phyloP scores from a whole-genome alignment of 2,113 vertebrate species.

The Pygathrix nemaeus region DNA sequence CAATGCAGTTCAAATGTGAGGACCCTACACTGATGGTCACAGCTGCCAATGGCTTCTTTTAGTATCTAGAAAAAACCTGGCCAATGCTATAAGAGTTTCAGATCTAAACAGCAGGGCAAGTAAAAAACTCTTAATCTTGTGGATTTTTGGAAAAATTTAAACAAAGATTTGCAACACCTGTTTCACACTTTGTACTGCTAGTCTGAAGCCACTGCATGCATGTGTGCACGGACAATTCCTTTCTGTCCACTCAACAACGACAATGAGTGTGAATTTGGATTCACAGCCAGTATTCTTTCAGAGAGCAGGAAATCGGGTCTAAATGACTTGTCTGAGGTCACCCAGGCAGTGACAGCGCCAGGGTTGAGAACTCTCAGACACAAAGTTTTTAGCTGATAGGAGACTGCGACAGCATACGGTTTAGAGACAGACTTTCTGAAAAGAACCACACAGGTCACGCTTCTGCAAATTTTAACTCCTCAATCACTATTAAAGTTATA shows the following conservation, averaged over 20 bases:
- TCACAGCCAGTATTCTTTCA: neutral
- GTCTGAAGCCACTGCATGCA: neutral
- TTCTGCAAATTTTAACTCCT: neutral
- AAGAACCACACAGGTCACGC: neutral
- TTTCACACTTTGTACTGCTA: neutral
- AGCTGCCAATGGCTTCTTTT: conserved; percentile 63
- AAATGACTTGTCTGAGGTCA: conserved; percentile 49
- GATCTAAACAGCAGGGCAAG: conserved; percentile 25
- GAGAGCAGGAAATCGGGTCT: neutral
- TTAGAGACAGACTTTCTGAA: neutral
- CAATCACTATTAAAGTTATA: neutral
- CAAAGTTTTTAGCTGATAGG: neutral
- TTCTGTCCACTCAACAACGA: neutral
- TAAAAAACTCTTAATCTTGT: neutral
- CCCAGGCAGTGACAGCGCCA: neutral
- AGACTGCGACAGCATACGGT: neutral
- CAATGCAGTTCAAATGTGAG: conserved; percentile 65
- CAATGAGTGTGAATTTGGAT: neutral
- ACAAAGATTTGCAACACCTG: neutral
- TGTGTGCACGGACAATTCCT: neutral
- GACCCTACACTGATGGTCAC: conserved; percentile 43
- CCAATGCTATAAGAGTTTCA: conserved; percentile 35
- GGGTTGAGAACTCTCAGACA: neutral
- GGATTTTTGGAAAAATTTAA: conserved; percentile 25
- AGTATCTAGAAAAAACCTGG: conserved; percentile 41